Percentiles rank a stretch among this genome's conserved stretches.
Evolutionary conservation across 1,140 invertebrate species (phyloP).

Genomic region (Drosophila bocqueti): DNA sequence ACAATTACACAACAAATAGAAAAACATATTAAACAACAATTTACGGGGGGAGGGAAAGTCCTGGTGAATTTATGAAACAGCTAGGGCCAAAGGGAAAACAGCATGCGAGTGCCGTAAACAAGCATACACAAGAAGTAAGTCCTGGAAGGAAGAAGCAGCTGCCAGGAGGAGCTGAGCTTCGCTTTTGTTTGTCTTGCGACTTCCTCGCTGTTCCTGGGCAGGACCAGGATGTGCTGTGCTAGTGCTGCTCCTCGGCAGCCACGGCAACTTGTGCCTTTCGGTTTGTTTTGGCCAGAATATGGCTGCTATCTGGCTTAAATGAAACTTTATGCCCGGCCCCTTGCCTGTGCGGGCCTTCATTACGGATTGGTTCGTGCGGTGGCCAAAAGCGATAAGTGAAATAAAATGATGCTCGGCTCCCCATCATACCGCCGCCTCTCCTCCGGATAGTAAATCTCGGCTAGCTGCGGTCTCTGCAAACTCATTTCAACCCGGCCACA

Average conservation of each 20-base stretch:
- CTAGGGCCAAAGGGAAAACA: slow-evolving; percentile 9
- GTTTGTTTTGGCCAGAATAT: slow-evolving; percentile 35
- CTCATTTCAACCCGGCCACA: slow-evolving; percentile 38
- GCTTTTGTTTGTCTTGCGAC: slow-evolving; percentile 51
- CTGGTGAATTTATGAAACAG: slow-evolving; percentile 62
- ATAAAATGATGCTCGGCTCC: slow-evolving; percentile 56
- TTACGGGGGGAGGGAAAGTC: slow-evolving; percentile 40
- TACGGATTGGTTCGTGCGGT: slow-evolving; percentile 61
- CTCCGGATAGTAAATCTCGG: slow-evolving; percentile 24
- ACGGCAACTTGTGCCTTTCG: slow-evolving; percentile 7
- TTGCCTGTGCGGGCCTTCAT: slow-evolving; percentile 43
- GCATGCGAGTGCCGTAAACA: slow-evolving; percentile 56
- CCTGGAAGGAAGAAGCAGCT: slow-evolving; percentile 13
- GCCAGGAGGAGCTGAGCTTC: slow-evolving; percentile 17
- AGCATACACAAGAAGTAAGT: slow-evolving; percentile 30
- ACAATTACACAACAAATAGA: slow-evolving; percentile 68
- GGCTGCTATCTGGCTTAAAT: slow-evolving; percentile 52
- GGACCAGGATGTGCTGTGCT: neutral
- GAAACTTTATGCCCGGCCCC: slow-evolving; percentile 67
- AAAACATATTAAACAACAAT: slow-evolving; percentile 81
- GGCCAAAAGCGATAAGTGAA: slow-evolving; percentile 75
- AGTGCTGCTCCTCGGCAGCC: too few species aligned
- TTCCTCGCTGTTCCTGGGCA: neutral
- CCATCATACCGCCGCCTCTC: neutral
- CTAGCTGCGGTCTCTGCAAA: slow-evolving; percentile 25